Conservation (phyloP, 2,888 invertebrate genomes). For the Elysia crispata region DNA sequence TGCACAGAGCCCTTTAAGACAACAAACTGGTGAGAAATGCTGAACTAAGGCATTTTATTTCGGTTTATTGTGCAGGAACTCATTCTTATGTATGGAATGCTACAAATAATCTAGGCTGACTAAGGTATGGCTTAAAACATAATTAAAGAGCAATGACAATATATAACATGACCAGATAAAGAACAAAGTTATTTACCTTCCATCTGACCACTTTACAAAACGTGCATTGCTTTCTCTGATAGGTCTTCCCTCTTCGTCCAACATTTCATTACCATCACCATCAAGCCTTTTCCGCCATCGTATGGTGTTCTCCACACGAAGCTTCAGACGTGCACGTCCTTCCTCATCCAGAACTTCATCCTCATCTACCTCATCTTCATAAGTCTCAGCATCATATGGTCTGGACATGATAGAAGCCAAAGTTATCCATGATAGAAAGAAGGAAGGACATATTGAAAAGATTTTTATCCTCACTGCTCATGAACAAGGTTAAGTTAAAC, state of each 20-base stretch:
- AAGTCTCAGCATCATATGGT: conserved; percentile 95
- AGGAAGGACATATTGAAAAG: too few relatives aligned
- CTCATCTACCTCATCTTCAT: conserved; percentile 99
- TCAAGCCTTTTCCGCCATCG: conserved; percentile 93
- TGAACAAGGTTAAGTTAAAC: too few relatives aligned
- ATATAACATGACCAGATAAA: neutral
- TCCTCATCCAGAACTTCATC: conserved; percentile 98
- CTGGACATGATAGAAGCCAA: conserved; percentile 77
- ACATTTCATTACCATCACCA: conserved; percentile 72
- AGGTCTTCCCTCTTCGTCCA: conserved; percentile 84
- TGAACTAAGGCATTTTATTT: too few relatives aligned
- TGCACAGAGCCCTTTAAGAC: too few relatives aligned
- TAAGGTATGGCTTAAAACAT: too few relatives aligned
- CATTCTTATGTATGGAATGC: too few relatives aligned
- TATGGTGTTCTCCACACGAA: conserved; percentile 93
- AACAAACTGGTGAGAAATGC: too few relatives aligned
- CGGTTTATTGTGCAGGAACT: too few relatives aligned
- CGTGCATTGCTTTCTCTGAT: conserved; percentile 95
- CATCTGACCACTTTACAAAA: conserved; percentile 98
- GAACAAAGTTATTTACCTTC: conserved; percentile 77
- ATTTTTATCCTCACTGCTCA: too few relatives aligned
- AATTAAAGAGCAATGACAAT: too few relatives aligned
- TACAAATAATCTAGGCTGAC: too few relatives aligned
- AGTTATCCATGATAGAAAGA: too few relatives aligned
- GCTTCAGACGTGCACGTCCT: conserved; percentile 87